phyloP scores from a whole-genome alignment of 2,888 invertebrate genomes.

The Mythimna albipuncta region DNA sequence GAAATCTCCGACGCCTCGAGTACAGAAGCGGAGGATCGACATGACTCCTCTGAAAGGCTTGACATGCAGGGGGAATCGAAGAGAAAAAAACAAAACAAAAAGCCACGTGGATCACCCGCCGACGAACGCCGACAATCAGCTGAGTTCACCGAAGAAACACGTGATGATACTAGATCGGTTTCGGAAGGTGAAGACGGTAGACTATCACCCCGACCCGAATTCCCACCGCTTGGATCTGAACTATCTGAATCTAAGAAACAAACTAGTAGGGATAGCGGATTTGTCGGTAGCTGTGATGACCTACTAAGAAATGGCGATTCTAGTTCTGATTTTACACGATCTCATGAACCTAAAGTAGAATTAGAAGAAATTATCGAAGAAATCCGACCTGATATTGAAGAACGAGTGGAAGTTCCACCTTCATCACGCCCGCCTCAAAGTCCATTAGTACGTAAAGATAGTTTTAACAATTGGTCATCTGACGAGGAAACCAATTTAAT shows the following conservation, averaged over 20 bases:
- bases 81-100: constrained; percentile 95
- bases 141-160: constrained; percentile 91
- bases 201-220: constrained; percentile 93
- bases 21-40: constrained; percentile 93
- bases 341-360: constrained; percentile 90
- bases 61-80: constrained; percentile 96
- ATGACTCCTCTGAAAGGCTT: constrained; percentile 92
- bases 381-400: constrained; percentile 89
- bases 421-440: constrained; percentile 89
- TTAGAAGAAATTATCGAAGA: constrained; percentile 91
- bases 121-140: constrained; percentile 92
- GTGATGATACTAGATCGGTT: constrained; percentile 90
- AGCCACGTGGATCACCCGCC: constrained; percentile 90
- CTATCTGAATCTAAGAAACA: constrained; percentile 93
- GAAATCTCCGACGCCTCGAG: constrained; percentile 94
- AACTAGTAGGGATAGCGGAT: constrained; percentile 96
- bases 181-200: constrained; percentile 93
- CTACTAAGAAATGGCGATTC: constrained; percentile 92
- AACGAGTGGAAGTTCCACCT: constrained; percentile 87
- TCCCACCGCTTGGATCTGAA: constrained; percentile 90
- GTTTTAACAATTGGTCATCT: constrained; percentile 98
- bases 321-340: constrained; percentile 88
- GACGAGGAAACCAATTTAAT: constrained; percentile 98
- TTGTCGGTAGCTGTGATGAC: constrained; percentile 97
- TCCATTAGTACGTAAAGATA: constrained; percentile 95